These are phyloP conservation scores for Lutraria rhynchaena DNA, from an alignment of 1,140 invertebrate genomes.

Conservation along the genomic window DNA sequence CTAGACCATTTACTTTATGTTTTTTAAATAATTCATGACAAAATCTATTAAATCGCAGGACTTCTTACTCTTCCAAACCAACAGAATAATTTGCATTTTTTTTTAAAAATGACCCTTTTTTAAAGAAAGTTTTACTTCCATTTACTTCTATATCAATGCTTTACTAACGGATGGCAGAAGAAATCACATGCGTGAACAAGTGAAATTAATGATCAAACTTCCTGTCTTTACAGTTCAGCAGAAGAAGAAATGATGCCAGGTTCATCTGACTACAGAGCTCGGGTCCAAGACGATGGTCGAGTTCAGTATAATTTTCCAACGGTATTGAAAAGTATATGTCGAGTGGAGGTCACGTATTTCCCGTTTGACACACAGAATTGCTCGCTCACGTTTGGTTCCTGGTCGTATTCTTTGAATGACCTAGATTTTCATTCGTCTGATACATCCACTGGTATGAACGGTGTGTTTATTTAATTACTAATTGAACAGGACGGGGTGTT, in stretches of 20 bases:
- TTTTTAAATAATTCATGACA: no score
- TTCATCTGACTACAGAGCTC: conserved; percentile 4
- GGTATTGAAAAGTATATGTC: conserved; percentile 40
- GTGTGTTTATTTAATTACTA: not conserved
- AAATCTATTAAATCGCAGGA: not conserved
- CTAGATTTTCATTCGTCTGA: conserved; percentile 35
- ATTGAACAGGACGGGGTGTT: no score
- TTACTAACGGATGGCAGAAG: no score
- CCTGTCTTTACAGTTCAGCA: conserved; percentile 34
- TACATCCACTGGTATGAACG: conserved; percentile 8
- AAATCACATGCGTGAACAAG: no score
- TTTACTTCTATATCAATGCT: no score
- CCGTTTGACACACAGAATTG: conserved; percentile 49
- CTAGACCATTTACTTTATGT: not conserved
- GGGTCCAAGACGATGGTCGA: not conserved
- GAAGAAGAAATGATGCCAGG: conserved; percentile 53
- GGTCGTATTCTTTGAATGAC: conserved; percentile 32
- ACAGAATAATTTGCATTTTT: not conserved
- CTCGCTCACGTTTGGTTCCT: conserved; percentile 42
- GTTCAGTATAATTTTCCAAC: conserved; percentile 52
- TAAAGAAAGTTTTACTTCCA: no score
- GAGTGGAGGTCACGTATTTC: conserved; percentile 39
- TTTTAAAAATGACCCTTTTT: not conserved
- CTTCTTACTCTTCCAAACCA: not conserved
- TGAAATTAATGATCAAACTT: no score